Evolutionary conservation across 2,113 vertebrate species (phyloP), one percentile per base, ranked within the genome.

Genomic region (Numida meleagris): DNA sequence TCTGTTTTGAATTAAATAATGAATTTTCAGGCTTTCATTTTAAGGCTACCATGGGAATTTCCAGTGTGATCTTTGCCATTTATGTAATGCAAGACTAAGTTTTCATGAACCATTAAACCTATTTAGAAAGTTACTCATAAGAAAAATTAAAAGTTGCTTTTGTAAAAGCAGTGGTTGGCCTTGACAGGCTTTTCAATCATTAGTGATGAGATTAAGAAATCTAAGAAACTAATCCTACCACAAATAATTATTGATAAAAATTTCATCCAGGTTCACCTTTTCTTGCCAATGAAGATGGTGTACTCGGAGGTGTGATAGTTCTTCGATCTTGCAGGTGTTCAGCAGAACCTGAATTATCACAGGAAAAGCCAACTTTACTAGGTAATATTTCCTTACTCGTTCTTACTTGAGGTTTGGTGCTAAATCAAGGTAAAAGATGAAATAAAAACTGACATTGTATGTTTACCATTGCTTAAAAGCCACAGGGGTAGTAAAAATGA

Each of bases 251-350:
- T 71, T 21, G 34, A 6, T n/a, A 27, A 86, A 0, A 0, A 86
- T 95, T 97, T 81, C 97, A 27, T 82, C 65, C 94, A 99, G 99
- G 99, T 95, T 99, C 99, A 78, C 99, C 99, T 90, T 99, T 99
- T 94, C 97, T 99, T 90, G 98, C 99, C 96, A 98, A 97, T 88
- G 99, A 99, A 96, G 99, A 99, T 66, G 99, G 99, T 31, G 99
- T 99, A 24, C 98, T 99, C 2, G 99, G 99, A 55, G 99, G 99
- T 71, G 99, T 99, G 77, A 99, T 99, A 42, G 99, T 99, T 88
- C 98, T 99, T 91, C 98, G 99, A 65, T 99, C 98, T 86, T 99
- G 99, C 97, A 97, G 98, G 90, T 99, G 98, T 97, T 98, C 98
- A 81, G 73, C 96, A 93, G 98, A 99, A 76, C 86, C 98, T 57